Evolutionary conservation across 2,888 invertebrate genomes (phyloP), one percentile per base, ranked within the genome.

Genomic region (Atethmia centrago): DNA sequence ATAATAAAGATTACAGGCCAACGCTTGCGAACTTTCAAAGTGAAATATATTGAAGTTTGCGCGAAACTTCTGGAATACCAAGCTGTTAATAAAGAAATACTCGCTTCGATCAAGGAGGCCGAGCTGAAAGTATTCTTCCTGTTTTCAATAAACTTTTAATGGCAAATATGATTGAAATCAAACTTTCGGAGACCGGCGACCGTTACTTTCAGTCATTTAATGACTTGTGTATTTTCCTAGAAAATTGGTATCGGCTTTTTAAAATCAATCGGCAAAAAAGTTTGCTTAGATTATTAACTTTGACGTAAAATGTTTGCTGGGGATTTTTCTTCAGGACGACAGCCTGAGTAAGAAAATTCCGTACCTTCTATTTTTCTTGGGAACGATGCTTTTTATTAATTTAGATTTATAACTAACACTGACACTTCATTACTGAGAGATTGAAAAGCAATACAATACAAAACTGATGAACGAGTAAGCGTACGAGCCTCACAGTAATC

Each of bases 91-190:
- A 82, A 84, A 84, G 67, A 81, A 82, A 84, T 77, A 74, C 61
- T 81, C 56, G 71, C 61, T 74, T 71, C 82, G 79, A 86, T 85
- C 82, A 79, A 76, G 65, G 49, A 78, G 64, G 66, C 64, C 28
- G 71, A 62, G 53, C 68, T 53, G 21, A 55, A 86, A 82, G 72
- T 84, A 75, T 84, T 80, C 78, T 85, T 82, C 84, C 73, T 84
- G 83, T 88, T 87, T 83, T 79, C 79, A 72, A 64, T 71, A 84
- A 89, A 90, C 83, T 89, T 88, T 86, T 85, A 84, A 86, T 77
- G 78, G 80, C 74, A 84, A 85, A 87, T 82, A 84, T 85, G 81
- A 78, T 83, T 77, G 83, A 85, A 84, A 82, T 67, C 80, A 70
- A 80, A 76, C 76, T 77, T 80, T 62, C 64, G 36, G 25, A 71